A percentile compares a stretch with the other conserved stretches of the same genome.
Evolutionary conservation across 2,113 vertebrate genomes (phyloP).

Genomic region (Crotophaga sulcirostris): DNA sequence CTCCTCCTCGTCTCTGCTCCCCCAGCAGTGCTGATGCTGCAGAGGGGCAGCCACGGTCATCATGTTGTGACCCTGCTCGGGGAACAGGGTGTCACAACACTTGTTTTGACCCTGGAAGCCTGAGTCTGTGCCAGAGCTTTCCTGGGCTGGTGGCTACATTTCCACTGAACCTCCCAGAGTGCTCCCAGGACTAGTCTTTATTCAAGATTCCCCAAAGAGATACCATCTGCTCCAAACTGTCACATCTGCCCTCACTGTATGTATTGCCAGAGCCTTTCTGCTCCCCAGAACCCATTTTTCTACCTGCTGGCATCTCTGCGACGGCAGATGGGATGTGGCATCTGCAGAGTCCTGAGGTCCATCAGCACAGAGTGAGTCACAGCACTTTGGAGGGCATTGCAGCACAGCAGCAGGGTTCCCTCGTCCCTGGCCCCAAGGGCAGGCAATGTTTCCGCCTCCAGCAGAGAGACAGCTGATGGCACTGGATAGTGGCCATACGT

Average conservation of each 20-base stretch:
- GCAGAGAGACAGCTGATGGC: background rate
- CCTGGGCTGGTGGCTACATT: background rate
- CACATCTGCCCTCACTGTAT: background rate
- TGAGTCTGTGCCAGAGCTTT: background rate
- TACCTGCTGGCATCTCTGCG: background rate
- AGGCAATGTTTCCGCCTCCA: background rate
- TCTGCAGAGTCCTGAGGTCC: background rate
- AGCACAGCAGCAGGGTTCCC: background rate
- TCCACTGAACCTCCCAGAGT: background rate
- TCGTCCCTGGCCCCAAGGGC: background rate
- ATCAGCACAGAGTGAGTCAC: background rate
- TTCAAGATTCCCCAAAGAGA: background rate
- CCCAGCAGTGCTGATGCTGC: background rate
- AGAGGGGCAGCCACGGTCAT: fast-evolving
- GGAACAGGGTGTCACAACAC: too few relatives aligned
- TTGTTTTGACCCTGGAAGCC: background rate
- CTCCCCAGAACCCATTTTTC: background rate
- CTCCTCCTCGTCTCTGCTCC: background rate
- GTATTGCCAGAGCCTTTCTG: background rate
- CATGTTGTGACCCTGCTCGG: background rate
- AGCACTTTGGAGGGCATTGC: background rate
- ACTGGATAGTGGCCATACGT: background rate
- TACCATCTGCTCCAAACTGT: background rate
- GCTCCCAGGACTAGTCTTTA: background rate
- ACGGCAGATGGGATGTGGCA: background rate